Base-by-base conservation (phyloP, 2,888 invertebrate species). In the Tetrapedia diversipes region DNA sequence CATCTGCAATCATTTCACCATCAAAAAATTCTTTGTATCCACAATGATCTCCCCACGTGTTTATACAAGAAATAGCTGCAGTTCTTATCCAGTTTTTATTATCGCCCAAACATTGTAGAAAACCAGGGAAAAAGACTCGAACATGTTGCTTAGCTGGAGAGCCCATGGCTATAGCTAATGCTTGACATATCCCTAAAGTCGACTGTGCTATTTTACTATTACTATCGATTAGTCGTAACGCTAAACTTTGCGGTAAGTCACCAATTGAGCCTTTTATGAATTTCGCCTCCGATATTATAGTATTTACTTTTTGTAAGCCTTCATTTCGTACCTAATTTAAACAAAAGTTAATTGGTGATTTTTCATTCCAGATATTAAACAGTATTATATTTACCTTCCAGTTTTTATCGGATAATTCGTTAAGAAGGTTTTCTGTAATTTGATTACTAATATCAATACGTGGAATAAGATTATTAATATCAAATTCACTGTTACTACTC, bases 141-240 rank as follows among this genome's bases (percentile, higher is more conserved):
- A 98, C 94, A 88, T 98, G 96, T 59, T 94, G 94, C 88, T 96
- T 97, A 86, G 96, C 95, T 57, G 95, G 94, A 0, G 95, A 91
- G 0, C 98, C 98, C 95, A 98, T 96, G 0, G 97, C 96, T 0
- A 94, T 94, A 0, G 96, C 97, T 32, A 99, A 92, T 37, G 94
- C 94, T 86, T 97, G 96, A 88, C 98, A 97, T 74, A 98, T 95
- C 68, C 95, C 95, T 53, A 98, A 92, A 0, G 98, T 95, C 19
- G 95, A 95, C 87, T 96, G 96, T 0, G 97, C 97, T 81, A 99
- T 94, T 91, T 97, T 98, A 29, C 97, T 97, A 92, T 99, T 99
- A 56, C 98, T 97, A 90, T 99, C 99, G 0, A 95, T 92, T 19
- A 98, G 92, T 1, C 98, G 94, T 0, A 94, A 94, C 0, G 95